Percentiles rank a stretch among this genome's conserved stretches.
Conservation (phyloP, 1,140 invertebrate species). For the Megalopta genalis region DNA sequence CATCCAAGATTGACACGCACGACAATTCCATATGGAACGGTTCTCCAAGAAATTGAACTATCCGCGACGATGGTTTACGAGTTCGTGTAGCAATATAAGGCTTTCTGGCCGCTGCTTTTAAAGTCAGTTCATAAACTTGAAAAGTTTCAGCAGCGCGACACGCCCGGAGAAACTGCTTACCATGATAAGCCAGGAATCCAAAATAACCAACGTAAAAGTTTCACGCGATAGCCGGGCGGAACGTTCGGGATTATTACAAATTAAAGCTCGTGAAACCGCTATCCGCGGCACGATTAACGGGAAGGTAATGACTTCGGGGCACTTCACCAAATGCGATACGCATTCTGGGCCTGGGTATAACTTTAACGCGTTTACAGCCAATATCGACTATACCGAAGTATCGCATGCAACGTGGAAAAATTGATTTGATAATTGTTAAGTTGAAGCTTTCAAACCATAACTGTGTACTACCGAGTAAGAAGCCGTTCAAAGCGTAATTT, state of each 20-base stretch:
- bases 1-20: neutral
- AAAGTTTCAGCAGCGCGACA: conserved; percentile 23
- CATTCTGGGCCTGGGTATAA: no score
- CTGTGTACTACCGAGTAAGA: no score
- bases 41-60: conserved; percentile 21
- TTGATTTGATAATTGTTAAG: no score
- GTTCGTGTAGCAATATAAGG: conserved; percentile 23
- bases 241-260: neutral
- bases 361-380: no score
- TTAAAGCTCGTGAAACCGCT: no score
- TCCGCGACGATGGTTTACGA: conserved; percentile 17
- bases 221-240: neutral
- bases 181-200: neutral
- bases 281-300: no score
- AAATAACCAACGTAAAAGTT: conserved; percentile 4
- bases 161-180: conserved; percentile 7
- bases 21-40: neutral
- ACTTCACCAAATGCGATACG: no score
- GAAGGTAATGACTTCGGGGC: no score
- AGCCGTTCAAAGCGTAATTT: no score
- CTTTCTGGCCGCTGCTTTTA: conserved; percentile 19
- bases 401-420: no score
- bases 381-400: no score
- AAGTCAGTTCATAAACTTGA: conserved; percentile 6
- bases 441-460: no score